Evolutionary conservation across 2,113 vertebrate genomes (phyloP).

Genomic region (Numenius arquata): DNA sequence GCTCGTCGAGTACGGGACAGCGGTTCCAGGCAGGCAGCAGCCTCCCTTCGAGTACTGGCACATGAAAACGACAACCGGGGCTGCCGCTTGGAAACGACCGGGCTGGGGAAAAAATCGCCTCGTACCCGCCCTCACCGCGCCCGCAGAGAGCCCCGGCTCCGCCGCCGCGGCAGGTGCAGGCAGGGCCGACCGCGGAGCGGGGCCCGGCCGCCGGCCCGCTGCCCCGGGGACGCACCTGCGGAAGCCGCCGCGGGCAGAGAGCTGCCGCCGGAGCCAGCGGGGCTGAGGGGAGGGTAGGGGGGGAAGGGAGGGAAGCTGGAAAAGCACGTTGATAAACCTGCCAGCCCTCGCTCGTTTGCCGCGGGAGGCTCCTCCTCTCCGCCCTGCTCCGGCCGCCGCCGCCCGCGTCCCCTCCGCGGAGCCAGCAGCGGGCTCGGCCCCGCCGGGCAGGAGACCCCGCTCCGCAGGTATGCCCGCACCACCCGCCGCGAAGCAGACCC

Average conservation of each 20-base stretch:
- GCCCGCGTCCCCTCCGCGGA: neutral
- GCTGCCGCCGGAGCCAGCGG: neutral
- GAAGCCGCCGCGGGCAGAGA: rapidly evolving
- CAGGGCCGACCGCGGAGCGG: no score
- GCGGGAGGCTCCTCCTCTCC: neutral
- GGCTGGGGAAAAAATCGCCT: neutral
- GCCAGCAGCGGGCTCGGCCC: neutral
- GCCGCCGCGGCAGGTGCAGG: neutral
- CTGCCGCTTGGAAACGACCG: neutral
- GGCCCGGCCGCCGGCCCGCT: neutral
- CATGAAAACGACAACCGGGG: neutral
- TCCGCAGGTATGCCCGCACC: neutral
- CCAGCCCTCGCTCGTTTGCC: neutral
- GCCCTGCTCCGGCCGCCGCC: neutral
- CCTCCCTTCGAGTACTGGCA: neutral
- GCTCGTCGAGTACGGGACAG: neutral
- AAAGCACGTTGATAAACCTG: neutral
- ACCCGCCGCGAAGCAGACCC: neutral
- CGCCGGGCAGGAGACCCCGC: neutral
- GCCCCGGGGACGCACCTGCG: neutral
- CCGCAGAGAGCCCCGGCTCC: neutral
- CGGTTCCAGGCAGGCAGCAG: neutral
- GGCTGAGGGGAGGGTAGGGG: no score
- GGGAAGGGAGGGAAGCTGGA: neutral
- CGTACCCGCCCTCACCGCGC: neutral